Evolutionary conservation across 2,797 vertebrate genomes (phyloP), one percentile per base, ranked within the genome.

Genomic region (Rhynchonycteris naso): DNA sequence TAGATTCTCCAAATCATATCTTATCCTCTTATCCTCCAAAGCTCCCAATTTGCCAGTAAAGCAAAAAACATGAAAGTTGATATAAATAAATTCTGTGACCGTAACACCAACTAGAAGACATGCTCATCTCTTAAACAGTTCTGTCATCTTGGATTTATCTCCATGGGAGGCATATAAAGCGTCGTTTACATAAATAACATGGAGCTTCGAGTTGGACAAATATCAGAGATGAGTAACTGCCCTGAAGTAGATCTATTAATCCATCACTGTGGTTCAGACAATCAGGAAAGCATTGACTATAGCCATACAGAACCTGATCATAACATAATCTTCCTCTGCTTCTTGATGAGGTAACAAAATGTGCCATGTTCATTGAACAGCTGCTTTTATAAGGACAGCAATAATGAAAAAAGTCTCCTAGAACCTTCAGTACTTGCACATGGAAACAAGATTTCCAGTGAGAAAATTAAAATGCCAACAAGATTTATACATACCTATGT

Each of bases 401-500:
- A 95, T 93, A 96, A 97, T 38, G 54, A 38, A 96, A 97, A 87
- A 95, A 54, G 80, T 85, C 68, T 97, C 94, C 95, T 94, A 97
- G 95, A 97, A 97, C 91, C 97, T 78, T n/a, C 13, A 85, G 85
- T 90, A 96, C 92, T 95, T 79, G 22, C 89, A 69, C 93, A 94
- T 92, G 96, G 97, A 97, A 98, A 97, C 94, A 97, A 97, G 90
- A 97, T 97, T 97, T 97, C 93, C 95, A 96, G 59, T 78, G 93
- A 96, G 96, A 97, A 98, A 98, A 98, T 50, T 98, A 98, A 98
- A 98, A 98, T 97, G 98, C 93, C 97, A 94, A 56, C 33, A 94
- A 98, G 96, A 98, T 98, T 98, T 98, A 96, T 97, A 88, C 94
- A 95, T 95, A 85, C 88, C 96, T 95, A 97, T 88, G 96, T 50